Conservation (phyloP, 2,113 vertebrate genomes). For the Fukomys damarensis region DNA sequence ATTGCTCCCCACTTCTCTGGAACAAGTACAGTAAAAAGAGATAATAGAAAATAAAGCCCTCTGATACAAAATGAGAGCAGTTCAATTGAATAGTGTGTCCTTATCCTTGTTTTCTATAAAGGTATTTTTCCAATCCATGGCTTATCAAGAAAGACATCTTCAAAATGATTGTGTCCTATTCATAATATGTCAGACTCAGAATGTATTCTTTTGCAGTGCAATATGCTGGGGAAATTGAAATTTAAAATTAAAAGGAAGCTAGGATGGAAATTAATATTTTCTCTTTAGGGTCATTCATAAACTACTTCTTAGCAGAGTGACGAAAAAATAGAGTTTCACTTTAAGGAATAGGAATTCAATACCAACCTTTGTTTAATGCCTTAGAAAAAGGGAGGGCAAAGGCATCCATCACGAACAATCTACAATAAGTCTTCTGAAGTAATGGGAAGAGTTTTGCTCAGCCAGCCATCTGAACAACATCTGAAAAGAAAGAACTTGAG, state of each 20-base stretch:
- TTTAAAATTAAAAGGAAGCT: slow-evolving; percentile 46
- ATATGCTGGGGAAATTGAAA: slow-evolving; percentile 57
- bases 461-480: slow-evolving; percentile 42
- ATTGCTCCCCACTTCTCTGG: slow-evolving; percentile 77
- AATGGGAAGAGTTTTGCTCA: neutral
- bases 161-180: slow-evolving; percentile 55
- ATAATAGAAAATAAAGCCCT: slow-evolving; percentile 73
- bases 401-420: slow-evolving; percentile 19
- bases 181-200: slow-evolving; percentile 27
- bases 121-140: neutral
- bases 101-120: slow-evolving; percentile 33
- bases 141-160: slow-evolving; percentile 53
- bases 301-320: slow-evolving; percentile 35
- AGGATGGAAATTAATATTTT: slow-evolving; percentile 57
- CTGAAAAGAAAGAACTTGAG: slow-evolving; percentile 22
- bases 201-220: neutral
- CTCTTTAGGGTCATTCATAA: slow-evolving; percentile 22
- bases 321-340: slow-evolving; percentile 60
- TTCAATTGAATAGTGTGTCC: neutral
- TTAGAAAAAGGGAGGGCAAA: slow-evolving; percentile 71
- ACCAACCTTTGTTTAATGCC: slow-evolving; percentile 69
- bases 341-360: slow-evolving; percentile 53
- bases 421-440: slow-evolving; percentile 42
- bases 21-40: slow-evolving; percentile 69
- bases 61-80: slow-evolving; percentile 69